Percentiles rank a stretch among this genome's conserved stretches.
Evolutionary conservation across 2,797 vertebrate genomes (phyloP).

Genomic region (Emys orbicularis): DNA sequence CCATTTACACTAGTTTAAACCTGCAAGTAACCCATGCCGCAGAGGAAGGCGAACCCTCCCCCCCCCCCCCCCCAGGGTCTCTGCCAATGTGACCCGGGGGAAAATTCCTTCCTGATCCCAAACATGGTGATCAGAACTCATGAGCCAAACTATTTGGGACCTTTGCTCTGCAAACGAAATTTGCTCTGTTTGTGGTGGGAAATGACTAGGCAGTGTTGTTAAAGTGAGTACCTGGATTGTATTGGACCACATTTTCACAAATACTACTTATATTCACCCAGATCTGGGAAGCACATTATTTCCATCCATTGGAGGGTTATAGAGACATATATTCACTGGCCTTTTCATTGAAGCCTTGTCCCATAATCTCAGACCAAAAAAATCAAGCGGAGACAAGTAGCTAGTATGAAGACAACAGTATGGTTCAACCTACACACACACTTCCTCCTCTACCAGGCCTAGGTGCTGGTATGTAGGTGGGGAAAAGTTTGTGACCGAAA

Average conservation of each 20-base stretch:
- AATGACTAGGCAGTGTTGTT: background rate
- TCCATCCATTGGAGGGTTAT: background rate
- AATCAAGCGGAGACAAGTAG: accelerated
- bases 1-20: background rate
- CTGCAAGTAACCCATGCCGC: background rate
- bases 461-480: background rate
- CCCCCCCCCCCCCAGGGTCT: no score
- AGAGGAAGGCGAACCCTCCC: no score
- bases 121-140: background rate
- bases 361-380: accelerated
- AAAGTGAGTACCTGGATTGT: background rate
- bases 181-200: background rate
- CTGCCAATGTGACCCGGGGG: background rate
- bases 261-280: accelerated
- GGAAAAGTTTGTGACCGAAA: background rate
- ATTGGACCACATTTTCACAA: background rate
- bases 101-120: background rate
- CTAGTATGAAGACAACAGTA: background rate
- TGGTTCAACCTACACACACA: background rate
- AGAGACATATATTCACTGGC: background rate
- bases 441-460: background rate
- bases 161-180: slow-evolving; percentile 63
- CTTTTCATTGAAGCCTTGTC: background rate
- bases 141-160: background rate
- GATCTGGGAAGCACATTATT: accelerated